Percentiles rank a stretch among this genome's conserved stretches.
These are phyloP conservation scores for Abramis brama DNA, from an alignment of 2,113 vertebrate species.

Conservation along the genomic window DNA sequence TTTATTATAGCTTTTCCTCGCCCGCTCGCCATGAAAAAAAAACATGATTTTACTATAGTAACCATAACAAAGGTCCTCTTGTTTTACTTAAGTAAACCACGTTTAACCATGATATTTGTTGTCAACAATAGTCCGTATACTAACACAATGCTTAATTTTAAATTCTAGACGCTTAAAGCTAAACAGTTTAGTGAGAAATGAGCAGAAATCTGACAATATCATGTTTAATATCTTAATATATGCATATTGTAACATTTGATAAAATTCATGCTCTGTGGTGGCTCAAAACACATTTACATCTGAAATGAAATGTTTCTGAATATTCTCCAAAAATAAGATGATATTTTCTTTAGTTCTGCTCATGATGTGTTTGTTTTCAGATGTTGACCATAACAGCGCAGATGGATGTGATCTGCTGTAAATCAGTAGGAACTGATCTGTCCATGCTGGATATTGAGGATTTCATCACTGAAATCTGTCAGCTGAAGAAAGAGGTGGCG, in stretches of 20 bases:
- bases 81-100: not conserved
- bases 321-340: not conserved
- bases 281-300: not conserved
- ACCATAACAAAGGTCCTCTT: not conserved
- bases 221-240: no score
- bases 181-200: not conserved
- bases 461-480: no score
- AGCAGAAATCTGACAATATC: not conserved
- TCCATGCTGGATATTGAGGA: not conserved
- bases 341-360: no score
- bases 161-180: no score
- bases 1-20: no score
- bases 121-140: not conserved
- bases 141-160: no score
- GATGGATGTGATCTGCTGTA: slow-evolving; percentile 14
- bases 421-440: slow-evolving; percentile 40
- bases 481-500: no score
- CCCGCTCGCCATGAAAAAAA: no score
- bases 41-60: not conserved
- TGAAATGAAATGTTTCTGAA: not conserved
- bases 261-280: not conserved
- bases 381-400: not conserved
- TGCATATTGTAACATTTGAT: not conserved
- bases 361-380: not conserved
- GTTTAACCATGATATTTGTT: not conserved